Evolutionary conservation across 2,797 vertebrate genomes (phyloP).

Genomic region (Pygocentrus nattereri): DNA sequence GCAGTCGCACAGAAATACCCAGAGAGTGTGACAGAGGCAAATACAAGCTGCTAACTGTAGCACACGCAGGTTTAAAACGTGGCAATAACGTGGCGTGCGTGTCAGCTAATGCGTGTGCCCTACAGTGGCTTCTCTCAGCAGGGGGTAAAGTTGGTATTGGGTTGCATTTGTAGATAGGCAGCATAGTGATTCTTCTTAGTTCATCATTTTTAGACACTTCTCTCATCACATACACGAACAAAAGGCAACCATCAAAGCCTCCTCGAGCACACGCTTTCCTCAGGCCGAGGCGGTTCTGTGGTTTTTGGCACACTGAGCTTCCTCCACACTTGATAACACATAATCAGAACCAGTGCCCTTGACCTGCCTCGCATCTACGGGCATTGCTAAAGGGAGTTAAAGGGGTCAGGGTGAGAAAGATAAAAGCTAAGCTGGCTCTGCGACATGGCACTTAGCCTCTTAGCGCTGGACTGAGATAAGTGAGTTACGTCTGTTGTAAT

Average conservation of each 20-base stretch:
- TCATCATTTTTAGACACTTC: constrained; percentile 27
- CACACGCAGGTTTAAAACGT: constrained; percentile 5
- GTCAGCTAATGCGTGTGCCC: constrained; percentile 18
- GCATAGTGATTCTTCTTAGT: constrained; percentile 5
- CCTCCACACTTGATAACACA: constrained; percentile 69
- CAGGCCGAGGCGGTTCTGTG: constrained; percentile 51
- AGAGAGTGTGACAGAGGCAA: constrained; percentile 9
- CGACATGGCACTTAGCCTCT: neutral
- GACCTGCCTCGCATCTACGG: constrained; percentile 49
- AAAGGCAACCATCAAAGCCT: constrained; percentile 45
- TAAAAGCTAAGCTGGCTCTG: constrained; percentile 40
- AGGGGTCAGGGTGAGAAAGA: constrained; percentile 47
- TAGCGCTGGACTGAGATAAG: constrained; percentile 18
- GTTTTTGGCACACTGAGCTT: constrained; percentile 67
- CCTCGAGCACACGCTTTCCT: constrained; percentile 61
- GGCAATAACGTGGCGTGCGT: constrained; percentile 19
- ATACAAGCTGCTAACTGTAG: constrained; percentile 26
- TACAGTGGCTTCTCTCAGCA: constrained; percentile 30
- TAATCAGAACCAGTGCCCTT: constrained; percentile 62
- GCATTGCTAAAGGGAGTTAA: constrained; percentile 54
- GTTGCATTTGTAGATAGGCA: constrained; percentile 41
- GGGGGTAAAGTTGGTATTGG: constrained; percentile 34
- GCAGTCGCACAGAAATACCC: neutral
- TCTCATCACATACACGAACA: constrained; percentile 17
- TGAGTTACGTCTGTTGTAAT: neutral